Evolutionary conservation across 1,140 invertebrate genomes (phyloP), one percentile per base, ranked within the genome.

Genomic region (Ridgeia piscesae): DNA sequence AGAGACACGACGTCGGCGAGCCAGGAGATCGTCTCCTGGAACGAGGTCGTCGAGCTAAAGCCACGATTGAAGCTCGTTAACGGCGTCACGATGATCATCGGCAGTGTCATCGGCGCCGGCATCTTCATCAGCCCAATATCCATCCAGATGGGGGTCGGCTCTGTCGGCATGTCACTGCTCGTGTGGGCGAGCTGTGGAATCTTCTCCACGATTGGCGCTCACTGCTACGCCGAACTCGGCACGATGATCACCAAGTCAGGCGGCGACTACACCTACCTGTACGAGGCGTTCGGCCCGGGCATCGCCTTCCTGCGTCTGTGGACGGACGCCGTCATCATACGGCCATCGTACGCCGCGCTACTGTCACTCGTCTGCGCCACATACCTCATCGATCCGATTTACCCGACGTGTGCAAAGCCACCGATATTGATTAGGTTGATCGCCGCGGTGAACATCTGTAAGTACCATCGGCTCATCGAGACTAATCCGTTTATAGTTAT

Each of bases 91-190:
- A 94, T 96, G 1, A 96, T 96, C 88, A 95, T 96, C 1, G 95
- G 95, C 48, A 95, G 94, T 92, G 95, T 96, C 48, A 96, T 96
- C 89, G 96, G 96, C 1, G 98, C 98, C 2, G 98, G 98, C 89
- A 99, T 99, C 95, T 99, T 99, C 96, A 98, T 99, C 21, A 99
- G 99, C 17, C 99, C 99, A 0, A 98, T 98, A 95, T 98, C 98
- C 92, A 98, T 98, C 0, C 95, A 99, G 31, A 95, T 97, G 93
- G 97, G 97, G 94, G 97, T 98, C 0, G 98, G 98, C n/a, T 98
- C 98, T 14, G 97, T 99, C 0, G 98, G 97, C n/a, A 96, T 98
- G 93, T 98, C 98, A 93, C 96, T 99, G 0, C 96, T 98, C 31
- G 96, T 99, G 48, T 99, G 98, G 98, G 96, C 96, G 8, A 95